Conservation (phyloP, 1,140 invertebrate species). For the Trichomalopsis sarcophagae region DNA sequence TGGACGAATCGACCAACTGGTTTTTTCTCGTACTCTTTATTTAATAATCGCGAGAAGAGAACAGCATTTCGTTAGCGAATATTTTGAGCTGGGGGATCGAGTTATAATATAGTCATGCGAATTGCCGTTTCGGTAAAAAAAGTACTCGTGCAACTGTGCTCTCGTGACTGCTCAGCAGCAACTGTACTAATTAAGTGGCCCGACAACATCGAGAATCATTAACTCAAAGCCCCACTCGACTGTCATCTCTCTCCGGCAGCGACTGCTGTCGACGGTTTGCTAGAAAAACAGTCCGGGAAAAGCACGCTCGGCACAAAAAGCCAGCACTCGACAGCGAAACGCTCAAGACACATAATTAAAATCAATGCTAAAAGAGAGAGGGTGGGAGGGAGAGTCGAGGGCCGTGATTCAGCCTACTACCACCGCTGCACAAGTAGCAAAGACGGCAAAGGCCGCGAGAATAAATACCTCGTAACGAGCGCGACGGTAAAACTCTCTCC, state of each 20-base stretch:
- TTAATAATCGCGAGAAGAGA: background rate
- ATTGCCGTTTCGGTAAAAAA: too few species aligned
- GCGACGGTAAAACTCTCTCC: conserved; percentile 20
- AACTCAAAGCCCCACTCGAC: background rate
- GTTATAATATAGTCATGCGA: too few species aligned
- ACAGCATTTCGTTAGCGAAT: too few species aligned
- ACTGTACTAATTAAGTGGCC: background rate
- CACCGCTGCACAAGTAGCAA: background rate
- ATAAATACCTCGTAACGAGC: conserved; percentile 52
- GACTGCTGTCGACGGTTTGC: background rate
- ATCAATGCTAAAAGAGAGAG: conserved; percentile 25
- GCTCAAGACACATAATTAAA: conserved; percentile 44
- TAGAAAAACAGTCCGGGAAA: background rate
- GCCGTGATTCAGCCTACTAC: background rate
- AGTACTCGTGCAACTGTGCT: too few species aligned
- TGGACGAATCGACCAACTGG: too few species aligned
- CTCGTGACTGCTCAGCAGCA: too few species aligned
- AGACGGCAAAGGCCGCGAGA: conserved; percentile 12
- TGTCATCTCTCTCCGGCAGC: background rate
- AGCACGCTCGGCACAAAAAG: background rate
- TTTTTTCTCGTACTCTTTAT: background rate
- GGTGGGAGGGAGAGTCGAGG: background rate
- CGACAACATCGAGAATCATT: background rate
- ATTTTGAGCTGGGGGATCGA: too few species aligned
- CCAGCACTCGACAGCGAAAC: background rate